Evolutionary conservation across 1,140 invertebrate genomes (phyloP).

Genomic region (Copidosoma floridanum): DNA sequence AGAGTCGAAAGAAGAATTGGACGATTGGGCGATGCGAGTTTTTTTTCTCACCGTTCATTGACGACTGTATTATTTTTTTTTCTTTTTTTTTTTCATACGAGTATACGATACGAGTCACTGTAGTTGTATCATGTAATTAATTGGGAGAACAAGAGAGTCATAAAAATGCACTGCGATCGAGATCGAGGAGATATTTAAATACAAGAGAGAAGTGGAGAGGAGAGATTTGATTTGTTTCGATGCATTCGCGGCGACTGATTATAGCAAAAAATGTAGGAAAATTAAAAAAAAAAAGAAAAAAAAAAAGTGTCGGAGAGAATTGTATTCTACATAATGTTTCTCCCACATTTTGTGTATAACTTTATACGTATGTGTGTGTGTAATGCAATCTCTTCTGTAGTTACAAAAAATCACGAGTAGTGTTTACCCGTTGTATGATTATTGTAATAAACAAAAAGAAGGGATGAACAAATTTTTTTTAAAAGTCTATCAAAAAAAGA

Average conservation of each 20-base stretch:
- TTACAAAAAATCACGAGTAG: slow-evolving; percentile 25
- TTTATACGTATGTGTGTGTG: slow-evolving; percentile 24
- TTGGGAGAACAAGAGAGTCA: too few species aligned
- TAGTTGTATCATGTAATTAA: neutral
- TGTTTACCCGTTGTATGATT: slow-evolving; percentile 34
- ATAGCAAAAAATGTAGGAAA: slow-evolving; percentile 3
- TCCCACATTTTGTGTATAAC: slow-evolving; percentile 6
- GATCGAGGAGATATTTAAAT: neutral
- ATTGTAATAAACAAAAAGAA: slow-evolving; percentile 32
- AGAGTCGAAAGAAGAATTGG: neutral
- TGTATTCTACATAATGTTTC: neutral
- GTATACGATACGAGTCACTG: slow-evolving; percentile 18
- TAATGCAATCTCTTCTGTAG: slow-evolving; percentile 26
- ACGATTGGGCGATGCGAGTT: too few species aligned
- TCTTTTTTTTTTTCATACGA: neutral
- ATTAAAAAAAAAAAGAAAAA: slow-evolving; percentile 1
- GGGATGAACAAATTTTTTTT: too few species aligned
- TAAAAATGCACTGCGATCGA: too few species aligned
- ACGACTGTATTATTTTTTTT: slow-evolving; percentile 1
- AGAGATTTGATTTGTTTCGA: slow-evolving; percentile 3
- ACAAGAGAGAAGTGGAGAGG: neutral
- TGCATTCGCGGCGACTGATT: slow-evolving; percentile 20
- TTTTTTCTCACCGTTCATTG: too few species aligned
- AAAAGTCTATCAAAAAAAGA: slow-evolving; percentile 31
- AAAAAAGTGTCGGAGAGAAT: neutral